phyloP scores from a whole-genome alignment of 1,140 invertebrate species.

The Chelonus insularis region DNA sequence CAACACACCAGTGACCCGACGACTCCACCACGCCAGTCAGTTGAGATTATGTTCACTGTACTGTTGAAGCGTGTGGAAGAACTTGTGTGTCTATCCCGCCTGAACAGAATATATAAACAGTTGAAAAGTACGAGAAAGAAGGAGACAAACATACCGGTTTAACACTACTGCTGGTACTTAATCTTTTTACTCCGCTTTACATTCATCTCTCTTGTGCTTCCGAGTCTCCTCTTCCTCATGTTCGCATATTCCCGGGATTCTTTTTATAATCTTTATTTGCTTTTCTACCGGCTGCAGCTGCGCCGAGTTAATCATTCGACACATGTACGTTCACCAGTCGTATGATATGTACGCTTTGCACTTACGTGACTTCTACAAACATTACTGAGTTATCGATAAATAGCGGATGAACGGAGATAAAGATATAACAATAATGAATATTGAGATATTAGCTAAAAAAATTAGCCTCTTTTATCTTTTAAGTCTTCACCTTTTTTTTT shows the following conservation, averaged over 20 bases:
- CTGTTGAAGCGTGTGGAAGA: constrained; percentile 38
- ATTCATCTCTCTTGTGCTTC: background rate
- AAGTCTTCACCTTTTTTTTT: no score
- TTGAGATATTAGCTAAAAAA: no score
- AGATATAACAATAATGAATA: background rate
- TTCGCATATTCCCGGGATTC: background rate
- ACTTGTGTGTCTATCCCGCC: constrained; percentile 30
- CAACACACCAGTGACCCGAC: background rate
- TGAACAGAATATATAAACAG: constrained; percentile 25
- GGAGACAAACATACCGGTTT: constrained; percentile 20
- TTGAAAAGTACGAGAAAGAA: background rate
- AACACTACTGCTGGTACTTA: constrained; percentile 5
- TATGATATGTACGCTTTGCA: constrained; percentile 18
- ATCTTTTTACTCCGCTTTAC: background rate
- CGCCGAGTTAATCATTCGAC: constrained; percentile 26
- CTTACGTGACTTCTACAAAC: constrained; percentile 24
- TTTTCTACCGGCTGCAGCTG: constrained; percentile 24
- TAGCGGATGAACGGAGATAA: background rate
- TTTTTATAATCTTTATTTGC: constrained; percentile 18
- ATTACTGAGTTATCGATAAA: constrained; percentile 12
- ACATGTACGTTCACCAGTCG: constrained; percentile 9
- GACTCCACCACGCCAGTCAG: constrained; percentile 28
- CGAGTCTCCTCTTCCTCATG: background rate
- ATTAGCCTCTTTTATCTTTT: no score
- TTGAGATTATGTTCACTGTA: constrained; percentile 43